Evolutionary conservation across 2,888 invertebrate genomes (phyloP), one percentile per base, ranked within the genome.

Genomic region (Cepaea hortensis): DNA sequence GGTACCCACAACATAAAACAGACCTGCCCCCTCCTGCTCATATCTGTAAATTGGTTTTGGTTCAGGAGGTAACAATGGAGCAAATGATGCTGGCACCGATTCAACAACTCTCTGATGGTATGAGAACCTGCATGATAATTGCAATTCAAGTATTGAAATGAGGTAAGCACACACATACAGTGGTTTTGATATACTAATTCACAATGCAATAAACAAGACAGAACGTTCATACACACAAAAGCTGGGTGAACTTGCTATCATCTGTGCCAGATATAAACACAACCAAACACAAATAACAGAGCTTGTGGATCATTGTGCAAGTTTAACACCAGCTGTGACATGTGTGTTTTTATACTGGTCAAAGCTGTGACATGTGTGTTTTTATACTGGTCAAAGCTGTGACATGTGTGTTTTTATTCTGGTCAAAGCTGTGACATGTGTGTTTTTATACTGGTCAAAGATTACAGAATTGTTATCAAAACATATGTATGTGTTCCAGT

Each of bases 41-140:
- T 98, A 99, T 95, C 98, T 99, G 95, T 97, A 98, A 91, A 96
- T 84, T 18, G 93, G 90, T 50, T 88, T 97, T 0, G 98, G 97
- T 93, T 97, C 96, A 46, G 96, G 95, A 3, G 99, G 99, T 88
- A 98, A 96, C 90, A 99, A 96, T 77, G 96, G 96, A 11, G 96
- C 96, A 95, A 98, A 98, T 0, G 96, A 95, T 91, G 97, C 97
- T 6, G 99, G 98, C 93, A 98, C 96, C 95, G 98, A 97, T 91
- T 99, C 98, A 84, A 96, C 96, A 88, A 99, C 97, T 91, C 98
- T 96, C 94, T 98, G 98, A 94, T 98, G 97, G 94, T 99, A 99
- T 1, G 99, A 98, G 89, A 99, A 95, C 85, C 95, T 95, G 91
- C 7, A 23, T n/a, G n/a, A 18, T 20, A 15, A 68, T 55, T 11